Conservation (phyloP, 2,888 invertebrate species). For the Opisthograptis luteolata region DNA sequence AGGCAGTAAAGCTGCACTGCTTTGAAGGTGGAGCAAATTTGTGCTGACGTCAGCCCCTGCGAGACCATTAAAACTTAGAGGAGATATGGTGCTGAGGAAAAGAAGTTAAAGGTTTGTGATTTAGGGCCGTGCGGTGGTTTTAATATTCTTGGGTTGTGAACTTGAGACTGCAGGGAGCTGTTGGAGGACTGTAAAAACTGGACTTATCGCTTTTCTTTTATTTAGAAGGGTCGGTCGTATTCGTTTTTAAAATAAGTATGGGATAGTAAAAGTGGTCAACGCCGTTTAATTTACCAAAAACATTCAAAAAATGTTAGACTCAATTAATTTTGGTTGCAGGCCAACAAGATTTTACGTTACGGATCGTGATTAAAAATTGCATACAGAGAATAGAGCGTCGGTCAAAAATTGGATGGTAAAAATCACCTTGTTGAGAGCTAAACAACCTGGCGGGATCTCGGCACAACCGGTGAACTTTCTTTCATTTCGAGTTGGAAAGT, state of each 20-base stretch:
- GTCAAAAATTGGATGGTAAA: not conserved
- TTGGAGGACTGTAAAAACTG: no score
- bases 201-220: no score
- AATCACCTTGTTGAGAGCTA: not conserved
- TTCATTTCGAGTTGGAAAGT: slow-evolving; percentile 4
- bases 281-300: no score
- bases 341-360: no score
- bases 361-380: not conserved
- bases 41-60: slow-evolving; percentile 9
- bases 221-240: no score
- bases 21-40: slow-evolving; percentile 17
- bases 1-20: slow-evolving; percentile 20
- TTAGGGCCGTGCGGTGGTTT: not conserved
- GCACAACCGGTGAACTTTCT: not conserved
- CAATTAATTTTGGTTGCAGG: no score
- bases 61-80: slow-evolving; percentile 3
- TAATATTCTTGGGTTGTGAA: not conserved
- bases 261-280: no score
- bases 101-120: not conserved
- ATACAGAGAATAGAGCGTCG: not conserved
- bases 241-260: no score
- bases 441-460: not conserved
- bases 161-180: no score
- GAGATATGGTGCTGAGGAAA: slow-evolving; percentile 7
- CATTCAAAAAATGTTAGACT: no score